These are phyloP conservation scores for Ictalurus punctatus DNA, from an alignment of 2,113 vertebrate genomes.

Conservation along the genomic window DNA sequence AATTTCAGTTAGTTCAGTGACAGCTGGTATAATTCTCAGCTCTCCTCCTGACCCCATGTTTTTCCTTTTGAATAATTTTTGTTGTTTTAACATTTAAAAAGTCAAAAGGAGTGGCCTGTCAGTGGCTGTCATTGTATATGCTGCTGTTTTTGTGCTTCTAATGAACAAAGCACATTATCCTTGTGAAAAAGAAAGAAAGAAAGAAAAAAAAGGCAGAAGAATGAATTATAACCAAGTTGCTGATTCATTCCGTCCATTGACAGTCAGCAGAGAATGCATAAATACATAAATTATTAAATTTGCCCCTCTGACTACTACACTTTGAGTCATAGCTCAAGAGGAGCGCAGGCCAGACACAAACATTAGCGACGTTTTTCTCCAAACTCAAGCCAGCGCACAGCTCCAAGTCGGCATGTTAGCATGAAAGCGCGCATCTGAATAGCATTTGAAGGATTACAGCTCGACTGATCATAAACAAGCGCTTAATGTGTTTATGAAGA, in stretches of 20 bases:
- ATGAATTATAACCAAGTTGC: not conserved
- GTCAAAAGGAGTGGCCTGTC: constrained; percentile 2
- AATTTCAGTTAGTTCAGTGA: not conserved
- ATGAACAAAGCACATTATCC: not conserved
- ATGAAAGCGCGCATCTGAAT: constrained; percentile 63
- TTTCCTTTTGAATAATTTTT: not conserved
- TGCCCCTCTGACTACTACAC: constrained; percentile 5
- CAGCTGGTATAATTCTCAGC: not conserved
- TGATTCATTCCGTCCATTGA: not conserved
- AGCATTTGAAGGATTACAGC: constrained; percentile 66
- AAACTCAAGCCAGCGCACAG: constrained; percentile 32
- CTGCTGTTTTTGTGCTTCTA: not conserved
- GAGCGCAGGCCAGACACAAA: constrained; percentile 48
- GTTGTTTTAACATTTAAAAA: not conserved
- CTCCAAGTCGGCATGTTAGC: constrained; percentile 31
- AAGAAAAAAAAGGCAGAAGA: constrained; percentile 22
- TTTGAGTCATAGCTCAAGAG: constrained; percentile 19
- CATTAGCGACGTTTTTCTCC: constrained; percentile 4
- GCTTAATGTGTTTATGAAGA: constrained; percentile 72
- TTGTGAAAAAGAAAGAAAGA: constrained; percentile 14
- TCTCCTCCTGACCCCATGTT: not conserved
- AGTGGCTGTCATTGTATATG: not conserved
- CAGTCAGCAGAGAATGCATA: not conserved
- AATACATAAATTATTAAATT: not conserved
- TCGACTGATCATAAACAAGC: constrained; percentile 77